Base-by-base conservation (phyloP, 2,113 vertebrate genomes). In the Sinocyclocheilus maitianheensis region DNA sequence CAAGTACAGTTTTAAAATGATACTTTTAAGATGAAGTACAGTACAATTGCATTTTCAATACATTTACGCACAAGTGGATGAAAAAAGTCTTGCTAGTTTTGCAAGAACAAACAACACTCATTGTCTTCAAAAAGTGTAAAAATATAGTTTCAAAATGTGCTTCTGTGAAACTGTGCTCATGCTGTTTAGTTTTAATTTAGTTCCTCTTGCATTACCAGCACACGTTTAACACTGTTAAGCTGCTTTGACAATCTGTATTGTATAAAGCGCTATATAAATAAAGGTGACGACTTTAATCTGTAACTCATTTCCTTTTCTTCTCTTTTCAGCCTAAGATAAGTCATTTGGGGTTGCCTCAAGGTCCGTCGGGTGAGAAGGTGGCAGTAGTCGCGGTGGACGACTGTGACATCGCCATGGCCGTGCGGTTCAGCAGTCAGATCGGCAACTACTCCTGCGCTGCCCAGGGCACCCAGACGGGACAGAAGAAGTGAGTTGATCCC, bases 401-500 rank as follows among this genome's bases (percentile, higher is more conserved):
- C 92, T 99, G 98, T 83, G 98, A 99, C 91, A 97, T 97, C 0
- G 95, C 98, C 5, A 95, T 99, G 95, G 97, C 98, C 0, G 95
- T 98, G 85, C 96, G 96, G 72, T 99, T 99, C 0, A 97, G 98
- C 30, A 94, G 79, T 89, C 91, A 95, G 71, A 94, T 98, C 0
- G 96, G 97, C 20, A 99, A 99, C 94, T 99, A 99, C 92, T 97
- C 96, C 58, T 99, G 98, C 0, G 98, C 98, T 0, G 98, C 98
- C 16, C 97, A 98, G 89, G 98, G 98, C 14, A 98, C 97, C 1
- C 98, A 99, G 92, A 97, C 95, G 0, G 97, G 98, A 81, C 97
- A 97, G 74, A 99, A 99, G 89, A 99, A 99, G 98, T 99, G 94
- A 96, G 96, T 5, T 5, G 40, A 40, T 60, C 1, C 14, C 22